Conservation (phyloP, 1,140 invertebrate genomes). For the Plectus sambesii region DNA sequence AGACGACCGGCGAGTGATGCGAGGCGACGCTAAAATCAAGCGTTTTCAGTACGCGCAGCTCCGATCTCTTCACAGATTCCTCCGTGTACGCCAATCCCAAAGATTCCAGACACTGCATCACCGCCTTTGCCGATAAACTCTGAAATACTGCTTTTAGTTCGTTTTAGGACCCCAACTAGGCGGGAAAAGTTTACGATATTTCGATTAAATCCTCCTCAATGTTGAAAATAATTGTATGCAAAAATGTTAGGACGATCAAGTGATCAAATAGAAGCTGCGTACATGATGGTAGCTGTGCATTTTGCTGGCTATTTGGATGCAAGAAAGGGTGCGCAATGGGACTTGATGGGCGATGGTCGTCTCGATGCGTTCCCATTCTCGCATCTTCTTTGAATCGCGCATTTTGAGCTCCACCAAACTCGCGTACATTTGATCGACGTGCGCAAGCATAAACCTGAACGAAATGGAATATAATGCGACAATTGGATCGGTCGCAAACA, state of each 20-base stretch:
- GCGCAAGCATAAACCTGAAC: no score
- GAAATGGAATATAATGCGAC: no score
- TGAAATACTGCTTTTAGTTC: no score
- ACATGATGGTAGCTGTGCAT: conserved; percentile 14
- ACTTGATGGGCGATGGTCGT: conserved; percentile 21
- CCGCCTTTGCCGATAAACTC: conserved; percentile 11
- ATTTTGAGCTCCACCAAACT: not conserved
- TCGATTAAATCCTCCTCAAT: no score
- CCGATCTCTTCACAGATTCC: conserved; percentile 18
- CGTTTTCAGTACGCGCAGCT: conserved; percentile 16
- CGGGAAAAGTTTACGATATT: no score
- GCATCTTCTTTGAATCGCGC: conserved; percentile 8
- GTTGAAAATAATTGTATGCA: no score
- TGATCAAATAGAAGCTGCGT: no score
- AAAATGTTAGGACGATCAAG: no score
- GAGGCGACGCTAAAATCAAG: conserved; percentile 15
- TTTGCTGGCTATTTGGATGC: conserved; percentile 22
- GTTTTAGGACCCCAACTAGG: no score
- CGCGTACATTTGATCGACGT: no score
- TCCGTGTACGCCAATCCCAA: conserved; percentile 21
- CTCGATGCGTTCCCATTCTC: conserved; percentile 18
- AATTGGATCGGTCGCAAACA: no score
- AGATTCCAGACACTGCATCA: conserved; percentile 17
- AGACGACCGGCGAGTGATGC: conserved; percentile 17
- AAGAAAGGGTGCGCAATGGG: conserved; percentile 13